Evolutionary conservation across 2,888 invertebrate species (phyloP).

Genomic region (Drosophila paramelanica): DNA sequence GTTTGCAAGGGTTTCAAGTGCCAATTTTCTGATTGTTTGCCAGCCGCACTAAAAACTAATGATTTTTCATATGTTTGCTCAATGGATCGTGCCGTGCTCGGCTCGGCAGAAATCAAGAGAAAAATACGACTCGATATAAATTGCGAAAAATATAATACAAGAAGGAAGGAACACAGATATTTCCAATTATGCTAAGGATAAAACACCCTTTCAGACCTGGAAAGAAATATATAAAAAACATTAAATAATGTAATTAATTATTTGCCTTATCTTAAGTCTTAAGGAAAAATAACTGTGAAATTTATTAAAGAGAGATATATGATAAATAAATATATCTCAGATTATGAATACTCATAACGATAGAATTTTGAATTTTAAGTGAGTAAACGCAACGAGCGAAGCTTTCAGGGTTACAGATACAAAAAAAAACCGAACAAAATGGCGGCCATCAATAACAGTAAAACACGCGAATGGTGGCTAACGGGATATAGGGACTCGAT

Average conservation of each 20-base stretch:
- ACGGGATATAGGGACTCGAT: conserved; percentile 38
- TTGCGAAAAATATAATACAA: conserved; percentile 26
- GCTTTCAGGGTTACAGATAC: conserved; percentile 14
- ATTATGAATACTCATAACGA: neutral
- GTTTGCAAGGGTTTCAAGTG: conserved; percentile 65
- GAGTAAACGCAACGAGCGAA: neutral
- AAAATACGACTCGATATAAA: conserved; percentile 45
- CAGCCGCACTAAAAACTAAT: conserved; percentile 80
- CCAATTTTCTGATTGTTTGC: conserved; percentile 80
- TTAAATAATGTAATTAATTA: too few relatives aligned
- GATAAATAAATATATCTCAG: too few relatives aligned
- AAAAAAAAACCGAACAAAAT: conserved; percentile 60
- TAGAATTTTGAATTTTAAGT: neutral
- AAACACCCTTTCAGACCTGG: too few relatives aligned
- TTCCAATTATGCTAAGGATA: too few relatives aligned
- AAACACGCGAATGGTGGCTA: conserved; percentile 37
- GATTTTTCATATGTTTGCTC: conserved; percentile 79
- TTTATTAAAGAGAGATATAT: too few relatives aligned
- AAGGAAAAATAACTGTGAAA: too few relatives aligned
- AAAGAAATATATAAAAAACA: too few relatives aligned
- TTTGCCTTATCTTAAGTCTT: too few relatives aligned
- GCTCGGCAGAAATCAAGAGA: neutral
- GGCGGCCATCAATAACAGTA: conserved; percentile 62
- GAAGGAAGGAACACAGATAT: neutral
- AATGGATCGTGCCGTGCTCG: conserved; percentile 62